phyloP scores from a whole-genome alignment of 2,113 vertebrate genomes.

The Sander vitreus region DNA sequence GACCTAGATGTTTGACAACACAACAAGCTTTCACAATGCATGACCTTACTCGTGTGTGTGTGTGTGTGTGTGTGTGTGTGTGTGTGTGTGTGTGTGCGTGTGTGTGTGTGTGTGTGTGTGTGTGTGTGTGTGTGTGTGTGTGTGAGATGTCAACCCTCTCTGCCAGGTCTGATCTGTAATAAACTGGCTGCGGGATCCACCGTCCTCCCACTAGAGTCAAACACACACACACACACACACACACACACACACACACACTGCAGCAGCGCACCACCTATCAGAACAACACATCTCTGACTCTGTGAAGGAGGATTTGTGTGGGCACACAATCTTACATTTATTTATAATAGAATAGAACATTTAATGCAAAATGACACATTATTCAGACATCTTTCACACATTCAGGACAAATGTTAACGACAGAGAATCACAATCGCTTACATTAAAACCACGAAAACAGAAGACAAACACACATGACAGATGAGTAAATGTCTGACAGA shows the following conservation, averaged over 20 bases:
- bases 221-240: background rate
- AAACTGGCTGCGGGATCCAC: conserved; percentile 32
- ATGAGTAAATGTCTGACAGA: no score
- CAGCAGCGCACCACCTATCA: background rate
- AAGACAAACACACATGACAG: background rate
- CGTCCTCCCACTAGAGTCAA: conserved; percentile 10
- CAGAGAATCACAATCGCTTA: no score
- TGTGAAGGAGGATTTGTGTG: background rate
- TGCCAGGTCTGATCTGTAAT: conserved; percentile 56
- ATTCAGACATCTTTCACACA: no score
- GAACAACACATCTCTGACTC: background rate
- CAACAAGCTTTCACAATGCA: conserved; percentile 61
- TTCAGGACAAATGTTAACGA: no score
- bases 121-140: conserved; percentile 13
- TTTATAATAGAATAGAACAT: no score
- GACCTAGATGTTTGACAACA: conserved; percentile 68
- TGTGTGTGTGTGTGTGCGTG: conserved; percentile 24
- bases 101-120: conserved; percentile 27
- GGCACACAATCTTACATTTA: background rate
- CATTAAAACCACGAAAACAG: background rate
- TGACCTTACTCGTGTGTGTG: conserved; percentile 41
- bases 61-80: conserved; percentile 25
- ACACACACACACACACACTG: background rate
- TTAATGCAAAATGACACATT: no score
- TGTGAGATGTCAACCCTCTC: conserved; percentile 27